A percentile compares a stretch with the other conserved stretches of the same genome.
phyloP scores from a whole-genome alignment of 1,140 invertebrate genomes.

The Cydia fagiglandana region DNA sequence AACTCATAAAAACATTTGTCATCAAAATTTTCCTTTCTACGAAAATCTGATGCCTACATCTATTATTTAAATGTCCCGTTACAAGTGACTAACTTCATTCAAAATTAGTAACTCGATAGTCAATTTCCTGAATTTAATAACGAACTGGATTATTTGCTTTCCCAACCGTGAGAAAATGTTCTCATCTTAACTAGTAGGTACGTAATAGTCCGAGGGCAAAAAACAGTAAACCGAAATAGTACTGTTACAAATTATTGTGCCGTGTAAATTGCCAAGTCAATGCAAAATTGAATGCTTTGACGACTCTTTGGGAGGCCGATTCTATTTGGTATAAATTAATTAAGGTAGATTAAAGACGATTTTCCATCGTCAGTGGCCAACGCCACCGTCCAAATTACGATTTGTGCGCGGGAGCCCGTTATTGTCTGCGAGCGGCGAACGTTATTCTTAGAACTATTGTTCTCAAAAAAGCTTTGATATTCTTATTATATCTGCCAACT shows the following conservation, averaged over 20 bases:
- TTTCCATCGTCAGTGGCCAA: slow-evolving; percentile 58
- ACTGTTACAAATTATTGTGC: slow-evolving; percentile 78
- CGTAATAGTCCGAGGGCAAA: slow-evolving; percentile 51
- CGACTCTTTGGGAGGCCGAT: slow-evolving; percentile 63
- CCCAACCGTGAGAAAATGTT: slow-evolving; percentile 70
- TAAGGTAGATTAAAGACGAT: slow-evolving; percentile 69
- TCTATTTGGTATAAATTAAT: slow-evolving; percentile 77
- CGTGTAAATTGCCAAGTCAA: slow-evolving; percentile 76
- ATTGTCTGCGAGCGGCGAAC: slow-evolving; percentile 46
- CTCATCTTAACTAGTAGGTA: slow-evolving; percentile 47
- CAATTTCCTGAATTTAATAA: slow-evolving; percentile 52
- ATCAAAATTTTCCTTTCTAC: background rate
- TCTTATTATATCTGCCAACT: background rate
- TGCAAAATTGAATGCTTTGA: slow-evolving; percentile 73
- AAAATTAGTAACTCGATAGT: slow-evolving; percentile 40
- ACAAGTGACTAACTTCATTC: slow-evolving; percentile 2
- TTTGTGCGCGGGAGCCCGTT: slow-evolving; percentile 51
- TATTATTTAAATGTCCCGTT: background rate
- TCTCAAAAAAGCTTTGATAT: slow-evolving; percentile 11
- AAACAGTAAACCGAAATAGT: slow-evolving; percentile 65
- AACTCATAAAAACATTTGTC: too few species aligned
- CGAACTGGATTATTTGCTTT: slow-evolving; percentile 66
- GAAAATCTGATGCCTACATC: background rate
- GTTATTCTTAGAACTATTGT: slow-evolving; percentile 35
- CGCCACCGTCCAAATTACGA: slow-evolving; percentile 65